Conservation (phyloP, 2,113 vertebrate species). For the Mystacornis crossleyi region DNA sequence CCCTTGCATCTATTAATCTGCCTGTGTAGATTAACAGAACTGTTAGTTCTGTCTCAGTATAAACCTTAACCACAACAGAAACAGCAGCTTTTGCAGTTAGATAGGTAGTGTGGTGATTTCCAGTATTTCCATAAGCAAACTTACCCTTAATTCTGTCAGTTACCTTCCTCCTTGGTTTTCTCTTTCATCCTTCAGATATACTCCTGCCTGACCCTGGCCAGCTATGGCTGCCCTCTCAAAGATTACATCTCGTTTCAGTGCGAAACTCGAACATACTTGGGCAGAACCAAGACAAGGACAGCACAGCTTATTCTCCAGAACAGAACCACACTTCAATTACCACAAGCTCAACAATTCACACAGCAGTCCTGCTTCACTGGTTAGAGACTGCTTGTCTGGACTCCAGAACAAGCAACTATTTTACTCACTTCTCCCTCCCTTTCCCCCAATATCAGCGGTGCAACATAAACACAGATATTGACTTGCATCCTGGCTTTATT, state of each 20-base stretch:
- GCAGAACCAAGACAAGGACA: neutral
- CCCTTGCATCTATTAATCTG: neutral
- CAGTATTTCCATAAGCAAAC: neutral
- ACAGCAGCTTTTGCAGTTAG: neutral
- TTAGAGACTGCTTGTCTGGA: neutral
- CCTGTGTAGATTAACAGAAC: neutral
- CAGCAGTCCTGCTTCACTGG: neutral
- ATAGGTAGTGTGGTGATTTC: neutral
- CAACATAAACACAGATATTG: neutral
- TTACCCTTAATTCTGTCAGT: neutral
- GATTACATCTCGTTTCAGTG: neutral
- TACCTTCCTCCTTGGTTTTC: neutral
- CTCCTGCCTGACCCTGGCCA: neutral
- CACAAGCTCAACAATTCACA: neutral
- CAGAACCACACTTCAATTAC: neutral
- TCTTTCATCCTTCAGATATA: neutral
- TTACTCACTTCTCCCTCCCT: neutral
- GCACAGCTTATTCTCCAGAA: neutral
- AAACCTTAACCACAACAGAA: neutral
- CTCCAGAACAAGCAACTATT: neutral
- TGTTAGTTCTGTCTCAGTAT: neutral
- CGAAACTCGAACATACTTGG: neutral
- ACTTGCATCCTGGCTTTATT: neutral
- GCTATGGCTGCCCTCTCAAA: neutral
- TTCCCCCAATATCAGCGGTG: accelerated